These are phyloP conservation scores for Pseudoips prasinana DNA, from an alignment of 2,888 invertebrate genomes.

Conservation along the genomic window DNA sequence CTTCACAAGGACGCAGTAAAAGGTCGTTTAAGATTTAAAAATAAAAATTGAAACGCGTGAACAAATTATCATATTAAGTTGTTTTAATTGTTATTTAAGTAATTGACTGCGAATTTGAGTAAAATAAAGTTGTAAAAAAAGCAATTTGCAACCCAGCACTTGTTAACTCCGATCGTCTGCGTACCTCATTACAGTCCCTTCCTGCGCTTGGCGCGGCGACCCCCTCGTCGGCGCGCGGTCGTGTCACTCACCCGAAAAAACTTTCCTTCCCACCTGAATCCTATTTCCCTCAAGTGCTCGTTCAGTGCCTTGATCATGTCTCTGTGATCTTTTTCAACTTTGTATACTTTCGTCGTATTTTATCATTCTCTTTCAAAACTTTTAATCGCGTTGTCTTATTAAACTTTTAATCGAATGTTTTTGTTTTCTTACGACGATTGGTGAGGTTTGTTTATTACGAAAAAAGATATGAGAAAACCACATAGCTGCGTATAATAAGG, in stretches of 20 bases:
- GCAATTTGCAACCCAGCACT: constrained; percentile 43
- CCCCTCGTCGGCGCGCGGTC: constrained; percentile 24
- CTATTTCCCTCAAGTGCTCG: constrained; percentile 54
- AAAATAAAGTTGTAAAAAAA: constrained; percentile 46
- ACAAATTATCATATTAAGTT: constrained; percentile 29
- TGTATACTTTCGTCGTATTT: constrained; percentile 35
- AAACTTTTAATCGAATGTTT: constrained; percentile 22
- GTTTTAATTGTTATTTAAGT: constrained; percentile 31
- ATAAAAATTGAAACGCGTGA: constrained; percentile 36
- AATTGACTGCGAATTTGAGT: constrained; percentile 34
- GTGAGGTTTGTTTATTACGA: background rate
- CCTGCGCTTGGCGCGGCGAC: constrained; percentile 19
- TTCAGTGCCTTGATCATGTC: constrained; percentile 48
- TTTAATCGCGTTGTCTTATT: constrained; percentile 24
- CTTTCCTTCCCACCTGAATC: constrained; percentile 46
- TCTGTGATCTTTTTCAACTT: constrained; percentile 47
- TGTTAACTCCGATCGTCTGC: constrained; percentile 40
- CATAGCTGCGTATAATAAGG: background rate
- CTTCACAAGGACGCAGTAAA: constrained; percentile 68
- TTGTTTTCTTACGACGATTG: constrained; percentile 19
- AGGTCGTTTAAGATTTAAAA: constrained; percentile 47
- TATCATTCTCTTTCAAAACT: constrained; percentile 22
- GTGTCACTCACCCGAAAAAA: constrained; percentile 26
- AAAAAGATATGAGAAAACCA: constrained; percentile 3
- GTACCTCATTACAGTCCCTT: constrained; percentile 43